These are phyloP conservation scores for Phengaris arion DNA, from an alignment of 2,888 invertebrate species.

Conservation along the genomic window DNA sequence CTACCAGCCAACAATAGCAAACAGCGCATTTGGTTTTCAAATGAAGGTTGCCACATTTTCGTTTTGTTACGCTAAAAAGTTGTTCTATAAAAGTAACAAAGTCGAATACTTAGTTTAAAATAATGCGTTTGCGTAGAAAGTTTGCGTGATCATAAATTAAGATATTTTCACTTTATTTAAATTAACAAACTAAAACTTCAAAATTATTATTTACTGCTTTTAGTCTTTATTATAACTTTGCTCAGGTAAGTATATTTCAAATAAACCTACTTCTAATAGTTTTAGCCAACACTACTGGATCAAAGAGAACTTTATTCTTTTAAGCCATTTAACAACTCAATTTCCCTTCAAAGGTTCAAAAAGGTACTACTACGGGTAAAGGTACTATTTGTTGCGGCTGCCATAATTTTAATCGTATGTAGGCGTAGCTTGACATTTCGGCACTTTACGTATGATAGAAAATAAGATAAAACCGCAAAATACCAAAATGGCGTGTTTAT, in stretches of 20 bases:
- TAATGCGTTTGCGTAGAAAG: conserved; percentile 18
- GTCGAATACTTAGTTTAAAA: conserved; percentile 9
- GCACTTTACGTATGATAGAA: background rate
- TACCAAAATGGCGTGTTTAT: background rate
- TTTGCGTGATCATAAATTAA: background rate
- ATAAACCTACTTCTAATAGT: too few species aligned
- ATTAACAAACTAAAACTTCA: too few species aligned
- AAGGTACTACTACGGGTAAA: background rate
- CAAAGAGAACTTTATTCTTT: background rate
- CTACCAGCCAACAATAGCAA: conserved; percentile 30
- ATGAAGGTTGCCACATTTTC: conserved; percentile 30
- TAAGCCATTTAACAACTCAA: background rate
- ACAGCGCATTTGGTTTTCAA: conserved; percentile 31
- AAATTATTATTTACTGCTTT: too few species aligned
- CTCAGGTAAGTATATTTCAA: too few species aligned
- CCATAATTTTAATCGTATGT: background rate
- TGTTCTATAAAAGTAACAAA: conserved; percentile 27
- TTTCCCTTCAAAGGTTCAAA: background rate
- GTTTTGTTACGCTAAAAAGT: conserved; percentile 27
- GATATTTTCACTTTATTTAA: background rate
- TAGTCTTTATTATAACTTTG: too few species aligned
- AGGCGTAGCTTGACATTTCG: background rate
- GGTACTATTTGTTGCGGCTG: background rate
- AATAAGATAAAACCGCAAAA: background rate
- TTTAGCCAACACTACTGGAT: background rate